These are phyloP conservation scores for Aphyosemion australe DNA, from an alignment of 2,113 vertebrate genomes.

Conservation along the genomic window DNA sequence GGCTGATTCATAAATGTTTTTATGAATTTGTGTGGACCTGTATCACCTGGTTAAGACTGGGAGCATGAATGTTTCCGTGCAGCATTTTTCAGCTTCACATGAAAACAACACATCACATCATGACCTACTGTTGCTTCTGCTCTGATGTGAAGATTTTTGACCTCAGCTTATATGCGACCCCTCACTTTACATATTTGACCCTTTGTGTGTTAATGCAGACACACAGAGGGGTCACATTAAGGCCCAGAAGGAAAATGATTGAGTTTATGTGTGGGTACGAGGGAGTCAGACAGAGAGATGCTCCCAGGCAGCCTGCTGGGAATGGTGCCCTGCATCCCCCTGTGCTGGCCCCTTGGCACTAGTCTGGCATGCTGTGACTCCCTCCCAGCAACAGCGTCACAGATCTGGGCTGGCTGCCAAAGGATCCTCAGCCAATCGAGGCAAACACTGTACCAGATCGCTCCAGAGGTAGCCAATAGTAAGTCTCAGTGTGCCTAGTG, in stretches of 20 bases:
- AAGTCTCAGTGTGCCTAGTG: slow-evolving; percentile 20
- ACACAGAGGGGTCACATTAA: too few relatives aligned
- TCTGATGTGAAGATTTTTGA: background rate
- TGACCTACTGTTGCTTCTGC: background rate
- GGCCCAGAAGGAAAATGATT: too few relatives aligned
- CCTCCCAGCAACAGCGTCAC: slow-evolving; percentile 76
- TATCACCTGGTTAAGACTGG: background rate
- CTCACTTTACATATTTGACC: too few relatives aligned
- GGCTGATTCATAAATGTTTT: background rate
- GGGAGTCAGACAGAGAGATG: slow-evolving; percentile 36
- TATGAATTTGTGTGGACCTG: background rate
- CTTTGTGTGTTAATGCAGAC: too few relatives aligned
- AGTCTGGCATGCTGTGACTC: slow-evolving; percentile 54
- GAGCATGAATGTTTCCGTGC: background rate
- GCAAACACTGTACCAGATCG: slow-evolving; percentile 41
- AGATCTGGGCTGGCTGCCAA: slow-evolving; percentile 51
- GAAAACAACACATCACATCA: too few relatives aligned
- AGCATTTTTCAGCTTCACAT: background rate
- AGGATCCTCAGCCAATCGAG: slow-evolving; percentile 55
- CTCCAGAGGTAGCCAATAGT: slow-evolving; percentile 58
- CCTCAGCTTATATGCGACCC: too few relatives aligned
- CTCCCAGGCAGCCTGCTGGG: slow-evolving; percentile 51
- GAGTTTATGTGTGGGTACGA: too few relatives aligned
- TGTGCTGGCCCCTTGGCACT: slow-evolving; percentile 44
- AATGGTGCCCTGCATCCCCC: slow-evolving; percentile 49